Conservation (phyloP, 37 sponge, comb jelly and placozoan species). For the Ianthella basta region DNA sequence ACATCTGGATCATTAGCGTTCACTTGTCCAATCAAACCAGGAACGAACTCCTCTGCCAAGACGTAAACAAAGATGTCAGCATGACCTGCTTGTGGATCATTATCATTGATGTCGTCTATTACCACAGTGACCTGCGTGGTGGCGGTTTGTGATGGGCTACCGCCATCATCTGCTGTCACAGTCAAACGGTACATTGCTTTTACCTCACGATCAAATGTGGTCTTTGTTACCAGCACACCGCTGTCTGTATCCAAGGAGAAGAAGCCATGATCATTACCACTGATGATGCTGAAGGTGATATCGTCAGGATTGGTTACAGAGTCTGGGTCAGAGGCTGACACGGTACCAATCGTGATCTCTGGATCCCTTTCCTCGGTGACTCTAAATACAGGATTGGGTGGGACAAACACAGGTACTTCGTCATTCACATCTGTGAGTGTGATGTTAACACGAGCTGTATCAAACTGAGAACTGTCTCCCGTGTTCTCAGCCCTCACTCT, state of each 20-base stretch:
- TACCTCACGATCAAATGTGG: slow-evolving; percentile 55
- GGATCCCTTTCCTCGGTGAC: slow-evolving; percentile 48
- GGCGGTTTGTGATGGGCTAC: slow-evolving; percentile 52
- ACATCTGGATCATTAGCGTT: slow-evolving; percentile 67
- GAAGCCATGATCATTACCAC: slow-evolving; percentile 29
- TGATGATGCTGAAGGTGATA: slow-evolving; percentile 48
- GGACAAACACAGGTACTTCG: slow-evolving; percentile 53
- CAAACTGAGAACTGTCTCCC: not conserved
- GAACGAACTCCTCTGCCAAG: not conserved
- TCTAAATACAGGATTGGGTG: not conserved
- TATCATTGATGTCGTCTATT: slow-evolving; percentile 71
- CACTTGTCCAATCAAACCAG: slow-evolving; percentile 39
- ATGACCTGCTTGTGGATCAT: slow-evolving; percentile 47
- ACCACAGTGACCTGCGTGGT: slow-evolving; percentile 48
- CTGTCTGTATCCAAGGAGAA: slow-evolving; percentile 40
- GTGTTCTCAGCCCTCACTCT: slow-evolving; percentile 21
- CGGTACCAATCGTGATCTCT: not conserved
- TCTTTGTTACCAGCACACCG: slow-evolving; percentile 33
- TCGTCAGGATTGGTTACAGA: slow-evolving; percentile 31
- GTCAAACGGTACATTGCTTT: slow-evolving; percentile 33
- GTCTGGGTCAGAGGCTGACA: slow-evolving; percentile 58
- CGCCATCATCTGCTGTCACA: slow-evolving; percentile 69
- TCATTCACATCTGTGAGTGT: slow-evolving; percentile 64
- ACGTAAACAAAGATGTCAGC: slow-evolving; percentile 50
- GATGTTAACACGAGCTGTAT: slow-evolving; percentile 39